Evolutionary conservation across 2,113 vertebrate genomes (phyloP).

Genomic region (Hemicordylus capensis): DNA sequence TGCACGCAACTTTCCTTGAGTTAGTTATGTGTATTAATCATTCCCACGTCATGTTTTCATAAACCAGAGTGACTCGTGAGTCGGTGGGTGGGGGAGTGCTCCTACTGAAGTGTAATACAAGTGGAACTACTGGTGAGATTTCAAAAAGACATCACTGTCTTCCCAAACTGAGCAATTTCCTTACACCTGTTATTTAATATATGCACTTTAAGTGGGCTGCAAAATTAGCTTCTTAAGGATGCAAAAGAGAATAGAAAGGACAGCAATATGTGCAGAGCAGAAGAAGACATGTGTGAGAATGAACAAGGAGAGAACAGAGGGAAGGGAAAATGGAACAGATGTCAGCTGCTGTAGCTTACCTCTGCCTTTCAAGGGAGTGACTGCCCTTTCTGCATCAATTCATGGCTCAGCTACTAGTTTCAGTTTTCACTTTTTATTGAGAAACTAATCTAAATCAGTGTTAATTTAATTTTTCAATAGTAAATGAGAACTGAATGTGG

Average conservation of each 20-base stretch:
- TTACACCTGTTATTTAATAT: constrained; percentile 5
- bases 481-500: constrained; percentile 1
- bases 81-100: not conserved
- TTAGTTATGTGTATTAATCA: not conserved
- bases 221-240: not conserved
- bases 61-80: constrained; percentile 1
- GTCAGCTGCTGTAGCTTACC: not conserved
- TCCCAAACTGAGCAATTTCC: constrained; percentile 7
- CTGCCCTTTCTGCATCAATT: not conserved
- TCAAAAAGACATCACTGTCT: not conserved
- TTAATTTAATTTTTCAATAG: not conserved
- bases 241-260: not conserved
- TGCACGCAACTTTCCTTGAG: not conserved
- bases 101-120: not conserved
- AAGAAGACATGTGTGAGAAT: not conserved
- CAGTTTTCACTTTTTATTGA: not conserved
- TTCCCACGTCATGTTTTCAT: not conserved
- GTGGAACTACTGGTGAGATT: not conserved
- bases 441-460: not conserved
- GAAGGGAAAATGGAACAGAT: not conserved
- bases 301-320: not conserved
- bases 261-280: not conserved
- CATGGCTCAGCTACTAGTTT: not conserved
- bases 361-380: not conserved
- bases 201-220: not conserved